Evolutionary conservation across 2,113 vertebrate species (phyloP).

Genomic region (Malaclemys terrapin): DNA sequence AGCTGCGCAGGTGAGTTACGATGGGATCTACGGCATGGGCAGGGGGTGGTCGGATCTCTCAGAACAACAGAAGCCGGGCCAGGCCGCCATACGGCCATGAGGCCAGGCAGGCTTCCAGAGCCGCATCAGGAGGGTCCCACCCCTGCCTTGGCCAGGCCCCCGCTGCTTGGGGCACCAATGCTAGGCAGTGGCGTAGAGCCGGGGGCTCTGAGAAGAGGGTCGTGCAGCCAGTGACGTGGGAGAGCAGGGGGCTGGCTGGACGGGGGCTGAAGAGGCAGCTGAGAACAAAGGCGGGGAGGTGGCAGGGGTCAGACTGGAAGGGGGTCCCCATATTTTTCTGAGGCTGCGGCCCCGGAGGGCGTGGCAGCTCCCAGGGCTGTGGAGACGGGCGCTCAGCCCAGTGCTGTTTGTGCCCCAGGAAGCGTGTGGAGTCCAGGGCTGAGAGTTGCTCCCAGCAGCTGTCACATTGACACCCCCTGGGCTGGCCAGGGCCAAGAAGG

Average conservation of each 20-base stretch:
- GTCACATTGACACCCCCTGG: not conserved
- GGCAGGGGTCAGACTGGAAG: not conserved
- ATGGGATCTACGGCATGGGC: rapidly evolving
- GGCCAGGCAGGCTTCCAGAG: not conserved
- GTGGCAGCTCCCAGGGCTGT: too few species aligned
- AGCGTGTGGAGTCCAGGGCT: not conserved
- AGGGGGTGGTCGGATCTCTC: not conserved
- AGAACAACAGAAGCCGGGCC: not conserved
- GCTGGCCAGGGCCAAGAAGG: not conserved
- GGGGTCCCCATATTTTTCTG: too few species aligned
- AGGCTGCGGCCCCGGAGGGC: too few species aligned
- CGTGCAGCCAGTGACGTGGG: not conserved
- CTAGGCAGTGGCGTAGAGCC: too few species aligned
- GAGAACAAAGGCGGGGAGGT: not conserved
- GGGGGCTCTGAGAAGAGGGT: not conserved
- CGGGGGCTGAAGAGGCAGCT: not conserved
- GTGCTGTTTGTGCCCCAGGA: not conserved
- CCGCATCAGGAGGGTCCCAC: not conserved
- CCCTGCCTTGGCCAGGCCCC: not conserved
- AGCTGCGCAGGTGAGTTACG: slow-evolving; percentile 87
- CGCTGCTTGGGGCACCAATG: not conserved
- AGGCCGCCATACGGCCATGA: too few species aligned
- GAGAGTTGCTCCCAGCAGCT: not conserved
- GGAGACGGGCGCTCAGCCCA: too few species aligned
- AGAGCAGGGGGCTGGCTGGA: not conserved